Base-by-base conservation (phyloP, 2,113 vertebrate genomes). In the Serilophus lunatus region DNA sequence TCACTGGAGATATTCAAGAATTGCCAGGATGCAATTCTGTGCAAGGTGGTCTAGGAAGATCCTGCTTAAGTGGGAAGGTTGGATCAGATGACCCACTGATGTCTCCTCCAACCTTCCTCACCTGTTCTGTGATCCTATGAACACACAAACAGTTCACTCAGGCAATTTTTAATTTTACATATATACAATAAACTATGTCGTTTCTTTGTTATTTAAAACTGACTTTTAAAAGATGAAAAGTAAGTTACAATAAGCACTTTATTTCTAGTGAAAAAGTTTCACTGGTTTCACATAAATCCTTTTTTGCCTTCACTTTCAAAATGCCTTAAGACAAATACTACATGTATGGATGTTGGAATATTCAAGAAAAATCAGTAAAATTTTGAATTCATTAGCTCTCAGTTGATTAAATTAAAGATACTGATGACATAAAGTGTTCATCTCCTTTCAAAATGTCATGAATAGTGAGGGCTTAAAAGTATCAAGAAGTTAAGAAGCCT, bases 151-250 rank as follows among this genome's bases (percentile, higher is more conserved):
- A 35, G 2, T 10, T 74, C 11, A 51, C 10, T 2, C 13, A 47
- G 17, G 57, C 7, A 65, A 54, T 2, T 1, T 61, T 77, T 70
- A 33, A 45, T 77, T 93, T 44, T 36, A 40, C 17, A n/a, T 16
- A 35, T 42, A 42, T 45, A 29, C 70, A 78, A 9, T 7, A 56
- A 69, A 1, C 1, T 2, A 2, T 14, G 3, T 6, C 6, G 15
- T 8, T n/a, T 86, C 47, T 16, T 33, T 44, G 5, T 69, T 33
- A 44, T 3, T 63, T 61, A 65, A 60, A 83, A 47, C 1, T 54
- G 13, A 18, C 16, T 81, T 83, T 44, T 54, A 31, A 49, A 60
- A 50, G 12, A 71, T 64, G 23, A 45, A 86, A 69, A 26, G 59
- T n/a, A 80, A 85, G 13, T 6, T 38, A 40, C 76, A 82, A 51